These are phyloP conservation scores for Rhinolophus ferrumequinum DNA, from an alignment of 2,113 vertebrate species.

Conservation along the genomic window DNA sequence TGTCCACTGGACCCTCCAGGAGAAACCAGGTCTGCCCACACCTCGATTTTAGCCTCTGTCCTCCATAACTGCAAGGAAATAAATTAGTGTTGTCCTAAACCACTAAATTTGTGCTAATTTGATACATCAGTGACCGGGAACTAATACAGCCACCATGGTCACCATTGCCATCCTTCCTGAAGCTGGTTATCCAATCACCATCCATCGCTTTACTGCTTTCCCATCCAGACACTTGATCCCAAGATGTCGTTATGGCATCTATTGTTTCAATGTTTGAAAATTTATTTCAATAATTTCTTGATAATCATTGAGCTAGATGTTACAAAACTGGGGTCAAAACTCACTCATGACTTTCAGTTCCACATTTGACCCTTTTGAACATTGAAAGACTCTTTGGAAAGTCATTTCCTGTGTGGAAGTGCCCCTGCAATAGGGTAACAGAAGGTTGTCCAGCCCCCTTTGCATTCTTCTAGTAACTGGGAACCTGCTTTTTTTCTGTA, in stretches of 20 bases:
- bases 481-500: neutral
- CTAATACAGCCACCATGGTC: neutral
- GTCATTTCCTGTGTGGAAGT: neutral
- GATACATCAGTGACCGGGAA: neutral
- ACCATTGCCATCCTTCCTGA: neutral
- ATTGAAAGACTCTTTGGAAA: neutral
- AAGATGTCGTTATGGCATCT: neutral
- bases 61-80: neutral
- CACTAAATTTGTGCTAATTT: neutral
- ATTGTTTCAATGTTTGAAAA: neutral
- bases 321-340: neutral
- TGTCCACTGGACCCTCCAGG: neutral
- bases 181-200: neutral
- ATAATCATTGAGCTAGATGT: neutral
- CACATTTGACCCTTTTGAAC: neutral
- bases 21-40: neutral
- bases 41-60: neutral
- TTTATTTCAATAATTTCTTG: neutral
- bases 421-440: neutral
- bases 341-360: slow-evolving; percentile 8
- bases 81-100: neutral
- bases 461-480: neutral
- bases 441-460: neutral
- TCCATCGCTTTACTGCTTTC: neutral
- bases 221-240: neutral